A percentile compares a stretch with the other conserved stretches of the same genome.
Evolutionary conservation across 2,113 vertebrate genomes (phyloP).

Genomic region (Scartelaos histophorus): DNA sequence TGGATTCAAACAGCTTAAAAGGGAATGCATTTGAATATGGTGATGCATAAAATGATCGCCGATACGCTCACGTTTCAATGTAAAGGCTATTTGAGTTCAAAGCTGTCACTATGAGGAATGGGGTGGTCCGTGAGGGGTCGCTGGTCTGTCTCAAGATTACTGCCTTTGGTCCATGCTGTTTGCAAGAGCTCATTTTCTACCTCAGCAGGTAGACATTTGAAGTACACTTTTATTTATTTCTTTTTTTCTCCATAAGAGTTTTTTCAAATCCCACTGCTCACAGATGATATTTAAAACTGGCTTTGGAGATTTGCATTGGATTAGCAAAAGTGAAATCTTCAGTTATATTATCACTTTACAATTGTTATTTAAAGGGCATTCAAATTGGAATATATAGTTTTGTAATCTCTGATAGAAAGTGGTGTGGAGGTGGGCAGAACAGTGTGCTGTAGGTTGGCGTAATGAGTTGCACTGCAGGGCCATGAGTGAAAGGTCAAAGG

Average conservation of each 20-base stretch:
- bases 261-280: not conserved
- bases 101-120: conserved; percentile 47
- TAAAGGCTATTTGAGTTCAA: conserved; percentile 27
- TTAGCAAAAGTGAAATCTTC: not conserved
- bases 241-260: not conserved
- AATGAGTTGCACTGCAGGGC: conserved; percentile 6
- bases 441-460: not conserved
- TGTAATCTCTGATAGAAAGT: not conserved
- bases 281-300: not conserved
- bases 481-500: conserved; percentile 7
- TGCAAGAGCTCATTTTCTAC: conserved; percentile 26
- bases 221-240: not conserved
- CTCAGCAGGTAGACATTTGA: conserved; percentile 17
- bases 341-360: not conserved
- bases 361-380: not conserved
- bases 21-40: conserved; percentile 14
- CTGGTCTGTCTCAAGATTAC: conserved; percentile 20
- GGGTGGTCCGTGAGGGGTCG: conserved; percentile 1
- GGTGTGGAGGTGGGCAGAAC: not conserved
- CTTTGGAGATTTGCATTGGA: not conserved
- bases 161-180: conserved; percentile 27
- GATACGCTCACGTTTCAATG: conserved; percentile 45
- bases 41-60: conserved; percentile 18
- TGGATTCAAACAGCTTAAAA: conserved; percentile 11
- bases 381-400: not conserved